Evolutionary conservation across 2,888 invertebrate species (phyloP), one percentile per base, ranked within the genome.

Genomic region (Aquatica leii): DNA sequence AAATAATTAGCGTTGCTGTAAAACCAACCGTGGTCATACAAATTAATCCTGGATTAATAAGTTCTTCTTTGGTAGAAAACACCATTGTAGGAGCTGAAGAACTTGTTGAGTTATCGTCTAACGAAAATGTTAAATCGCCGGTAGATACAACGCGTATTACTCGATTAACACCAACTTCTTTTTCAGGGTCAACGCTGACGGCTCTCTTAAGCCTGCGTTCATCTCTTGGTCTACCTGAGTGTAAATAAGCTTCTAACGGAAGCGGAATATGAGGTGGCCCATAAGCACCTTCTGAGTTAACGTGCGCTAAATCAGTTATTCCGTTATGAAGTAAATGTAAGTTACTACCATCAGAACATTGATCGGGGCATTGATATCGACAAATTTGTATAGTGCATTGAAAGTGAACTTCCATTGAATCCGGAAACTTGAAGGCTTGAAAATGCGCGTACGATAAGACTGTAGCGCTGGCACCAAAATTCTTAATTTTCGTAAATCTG

Each of bases 11-110:
- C 21, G 94, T 93, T 31, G 93, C 91, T 37, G 94, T 92, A 76
- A 96, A 96, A 9, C 95, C 94, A n/a, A 94, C 92, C 2, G 95
- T 95, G 0, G 95, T 95, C 94, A 96, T 95, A 81, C 95, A 96
- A 69, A 96, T 94, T 66, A 94, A 83, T 17, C 88, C 88, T 21
- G 78, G 73, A 60, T 76, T 77, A 2, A 78, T 74, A 17, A 80
- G 63, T 69, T 87, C 86, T 70, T 87, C 87, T 12, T 85, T 82
- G 1, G 89, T 87, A 1, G 93, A 92, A 75, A 90, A 90, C 0
- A 91, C 86, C 85, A 91, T 87, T 0, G 93, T 87, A 46, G 84
- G 81, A 11, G 87, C 86, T 48, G 86, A 83, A 2, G 86, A 85
- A 34, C 86, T 86, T 41, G 86, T 84, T 70, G 77, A 82, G 50